Percentiles rank a stretch among this genome's conserved stretches.
Evolutionary conservation across 2,888 invertebrate species (phyloP).

Genomic region (Caenorhabditis plicata): DNA sequence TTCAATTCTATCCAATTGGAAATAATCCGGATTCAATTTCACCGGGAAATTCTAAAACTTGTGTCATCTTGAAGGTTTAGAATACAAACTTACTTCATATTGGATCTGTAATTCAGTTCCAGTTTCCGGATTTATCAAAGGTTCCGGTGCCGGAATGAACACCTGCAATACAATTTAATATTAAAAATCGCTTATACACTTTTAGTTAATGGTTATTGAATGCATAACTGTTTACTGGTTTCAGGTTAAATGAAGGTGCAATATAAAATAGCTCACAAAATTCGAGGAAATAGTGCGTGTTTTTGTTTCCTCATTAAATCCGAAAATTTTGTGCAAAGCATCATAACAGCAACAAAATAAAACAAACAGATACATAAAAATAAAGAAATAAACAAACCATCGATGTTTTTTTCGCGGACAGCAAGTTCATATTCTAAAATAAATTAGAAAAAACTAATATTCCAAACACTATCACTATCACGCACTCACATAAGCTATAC

Average conservation of each 20-base stretch:
- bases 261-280: background rate
- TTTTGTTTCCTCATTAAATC: too few relatives aligned
- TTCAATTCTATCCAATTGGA: constrained; percentile 55
- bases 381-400: constrained; percentile 19
- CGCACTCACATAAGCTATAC: constrained; percentile 15
- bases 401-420: constrained; percentile 8
- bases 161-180: constrained; percentile 70
- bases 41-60: constrained; percentile 51
- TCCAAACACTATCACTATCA: constrained; percentile 7
- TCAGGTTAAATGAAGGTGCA: constrained; percentile 1
- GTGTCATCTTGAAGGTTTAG: too few relatives aligned
- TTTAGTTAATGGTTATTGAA: background rate
- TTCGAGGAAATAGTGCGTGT: background rate
- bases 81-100: constrained; percentile 28
- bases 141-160: constrained; percentile 90
- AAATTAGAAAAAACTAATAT: background rate
- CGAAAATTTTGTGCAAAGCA: background rate
- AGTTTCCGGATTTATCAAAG: constrained; percentile 60
- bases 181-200: background rate
- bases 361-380: background rate
- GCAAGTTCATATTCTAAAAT: constrained; percentile 2
- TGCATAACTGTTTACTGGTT: too few relatives aligned
- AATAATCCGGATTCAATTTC: constrained; percentile 45
- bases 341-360: constrained; percentile 1
- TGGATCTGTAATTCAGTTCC: constrained; percentile 39